Evolutionary conservation across 2,888 invertebrate species (phyloP).

Genomic region (Galerucella pusilla): DNA sequence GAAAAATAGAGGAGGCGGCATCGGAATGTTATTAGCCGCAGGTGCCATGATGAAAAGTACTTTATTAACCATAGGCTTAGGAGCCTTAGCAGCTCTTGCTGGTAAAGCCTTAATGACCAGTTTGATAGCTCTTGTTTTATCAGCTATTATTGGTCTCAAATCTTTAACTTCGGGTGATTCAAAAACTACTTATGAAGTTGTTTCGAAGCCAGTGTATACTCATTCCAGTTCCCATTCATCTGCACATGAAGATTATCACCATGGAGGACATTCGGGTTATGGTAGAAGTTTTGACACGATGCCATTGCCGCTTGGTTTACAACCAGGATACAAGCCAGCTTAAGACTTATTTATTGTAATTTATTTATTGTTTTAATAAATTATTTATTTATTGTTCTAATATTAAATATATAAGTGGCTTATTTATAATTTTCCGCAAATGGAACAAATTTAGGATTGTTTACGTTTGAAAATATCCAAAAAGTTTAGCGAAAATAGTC

Average conservation of each 20-base stretch:
- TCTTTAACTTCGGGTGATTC: slow-evolving; percentile 75
- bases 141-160: slow-evolving; percentile 81
- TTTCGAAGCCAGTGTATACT: slow-evolving; percentile 83
- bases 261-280: slow-evolving; percentile 68
- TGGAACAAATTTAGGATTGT: no score
- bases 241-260: slow-evolving; percentile 72
- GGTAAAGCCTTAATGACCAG: slow-evolving; percentile 88
- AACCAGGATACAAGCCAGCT: slow-evolving; percentile 73
- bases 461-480: no score
- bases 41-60: slow-evolving; percentile 76
- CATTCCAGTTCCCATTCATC: slow-evolving; percentile 75
- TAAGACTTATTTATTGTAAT: slow-evolving; percentile 59
- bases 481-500: no score
- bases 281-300: slow-evolving; percentile 66
- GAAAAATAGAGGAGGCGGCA: slow-evolving; percentile 68
- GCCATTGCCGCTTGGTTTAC: slow-evolving; percentile 62
- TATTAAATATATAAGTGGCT: slow-evolving; percentile 12
- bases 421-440: no score
- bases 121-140: slow-evolving; percentile 81
- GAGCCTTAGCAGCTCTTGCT: slow-evolving; percentile 80
- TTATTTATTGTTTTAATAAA: slow-evolving; percentile 41
- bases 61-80: slow-evolving; percentile 74
- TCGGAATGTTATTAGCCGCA: slow-evolving; percentile 64
- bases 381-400: slow-evolving; percentile 42
- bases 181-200: slow-evolving; percentile 86